Evolutionary conservation across 2,888 invertebrate species (phyloP).

Genomic region (Herminia tarsipennalis): DNA sequence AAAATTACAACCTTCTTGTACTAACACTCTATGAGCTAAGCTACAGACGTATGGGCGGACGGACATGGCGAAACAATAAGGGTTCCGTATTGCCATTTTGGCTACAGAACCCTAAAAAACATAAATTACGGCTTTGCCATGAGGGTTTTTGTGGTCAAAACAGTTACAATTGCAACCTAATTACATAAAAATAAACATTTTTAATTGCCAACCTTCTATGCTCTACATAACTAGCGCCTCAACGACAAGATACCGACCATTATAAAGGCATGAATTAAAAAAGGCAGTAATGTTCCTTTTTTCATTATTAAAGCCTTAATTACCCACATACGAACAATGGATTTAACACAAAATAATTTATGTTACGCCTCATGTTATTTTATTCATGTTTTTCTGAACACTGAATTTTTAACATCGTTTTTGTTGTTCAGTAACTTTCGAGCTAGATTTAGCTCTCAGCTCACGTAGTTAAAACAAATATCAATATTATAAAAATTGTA

Average conservation of each 20-base stretch:
- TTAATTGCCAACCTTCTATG: slow-evolving; percentile 19
- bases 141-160: too few species aligned
- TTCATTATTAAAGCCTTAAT: slow-evolving; percentile 25
- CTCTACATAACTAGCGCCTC: slow-evolving; percentile 23
- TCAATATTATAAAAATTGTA: too few species aligned
- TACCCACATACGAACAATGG: slow-evolving; percentile 16
- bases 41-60: too few species aligned
- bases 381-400: too few species aligned
- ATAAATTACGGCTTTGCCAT: too few species aligned
- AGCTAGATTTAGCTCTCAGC: too few species aligned
- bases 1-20: too few species aligned
- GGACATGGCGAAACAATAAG: too few species aligned
- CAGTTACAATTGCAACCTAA: not conserved
- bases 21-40: too few species aligned
- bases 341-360: slow-evolving; percentile 10
- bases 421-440: not conserved
- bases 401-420: slow-evolving; percentile 19
- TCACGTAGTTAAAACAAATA: too few species aligned
- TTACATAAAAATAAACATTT: slow-evolving; percentile 11
- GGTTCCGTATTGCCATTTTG: too few species aligned
- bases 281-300: slow-evolving; percentile 22
- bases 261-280: slow-evolving; percentile 38
- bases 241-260: slow-evolving; percentile 20
- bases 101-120: too few species aligned
- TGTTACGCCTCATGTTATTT: slow-evolving; percentile 21